These are phyloP conservation scores for Hermodice carunculata DNA, from an alignment of 2,888 invertebrate species.

Conservation along the genomic window DNA sequence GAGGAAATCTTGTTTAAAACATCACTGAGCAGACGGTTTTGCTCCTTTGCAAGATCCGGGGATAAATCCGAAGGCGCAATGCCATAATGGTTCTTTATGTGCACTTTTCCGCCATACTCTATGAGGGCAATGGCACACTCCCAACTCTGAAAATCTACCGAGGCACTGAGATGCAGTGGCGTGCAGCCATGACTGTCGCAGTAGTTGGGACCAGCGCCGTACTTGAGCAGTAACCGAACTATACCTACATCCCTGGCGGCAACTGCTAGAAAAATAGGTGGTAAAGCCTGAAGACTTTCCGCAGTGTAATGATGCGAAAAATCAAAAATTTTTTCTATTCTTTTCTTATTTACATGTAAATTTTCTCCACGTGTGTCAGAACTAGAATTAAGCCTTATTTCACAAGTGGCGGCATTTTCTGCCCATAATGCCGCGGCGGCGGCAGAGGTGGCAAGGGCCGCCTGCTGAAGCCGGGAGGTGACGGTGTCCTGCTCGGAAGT, in stretches of 20 bases:
- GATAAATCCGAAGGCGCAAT: constrained; percentile 73
- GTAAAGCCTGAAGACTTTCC: constrained; percentile 73
- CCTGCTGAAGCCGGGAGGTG: not conserved
- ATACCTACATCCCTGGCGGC: constrained; percentile 73
- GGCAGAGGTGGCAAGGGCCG: not conserved
- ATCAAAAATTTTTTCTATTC: not conserved
- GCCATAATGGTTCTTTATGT: constrained; percentile 71
- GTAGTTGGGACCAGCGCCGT: constrained; percentile 73
- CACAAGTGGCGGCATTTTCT: not conserved
- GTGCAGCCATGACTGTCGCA: constrained; percentile 74
- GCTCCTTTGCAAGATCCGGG: constrained; percentile 72
- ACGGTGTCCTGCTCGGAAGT: constrained; percentile 3
- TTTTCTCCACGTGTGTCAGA: no score
- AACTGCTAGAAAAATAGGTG: constrained; percentile 75
- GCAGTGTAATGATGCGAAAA: constrained; percentile 70
- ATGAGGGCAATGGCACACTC: constrained; percentile 73
- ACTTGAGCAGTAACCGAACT: constrained; percentile 73
- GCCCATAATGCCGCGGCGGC: not conserved
- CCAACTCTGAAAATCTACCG: constrained; percentile 73
- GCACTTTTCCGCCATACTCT: constrained; percentile 72
- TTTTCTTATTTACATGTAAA: no score
- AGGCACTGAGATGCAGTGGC: constrained; percentile 74
- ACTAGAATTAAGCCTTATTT: no score
- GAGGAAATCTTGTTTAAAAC: no score
- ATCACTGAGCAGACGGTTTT: constrained; percentile 72